Evolutionary conservation across 2,113 vertebrate species (phyloP), one percentile per base, ranked within the genome.

Genomic region (Amphiprion percula): DNA sequence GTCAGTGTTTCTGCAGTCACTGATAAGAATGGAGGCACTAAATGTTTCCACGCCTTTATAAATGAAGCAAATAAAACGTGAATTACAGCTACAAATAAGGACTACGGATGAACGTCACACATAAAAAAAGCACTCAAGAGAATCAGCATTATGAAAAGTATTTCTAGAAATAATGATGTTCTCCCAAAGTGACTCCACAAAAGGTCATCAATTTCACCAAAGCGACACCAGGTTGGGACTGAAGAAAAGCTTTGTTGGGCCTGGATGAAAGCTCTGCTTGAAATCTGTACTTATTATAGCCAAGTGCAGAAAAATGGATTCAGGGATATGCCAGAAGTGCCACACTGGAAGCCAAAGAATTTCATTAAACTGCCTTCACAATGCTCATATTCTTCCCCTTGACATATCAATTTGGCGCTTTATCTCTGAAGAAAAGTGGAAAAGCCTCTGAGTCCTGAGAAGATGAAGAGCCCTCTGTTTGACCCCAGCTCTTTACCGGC

Each of bases 271-370:
- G 64, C 65, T 5, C 26, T 10, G 61, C 61, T 62, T 56, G 24
- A 44, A 60, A 74, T 80, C 49, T 12, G 50, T n/a, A 10, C 50
- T 82, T 65, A 68, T 84, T 82, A 79, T 79, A 58, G 2, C n/a
- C 44, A 76, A 67, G 79, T 74, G 82, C 28, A 59, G 84, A 88
- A 71, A 87, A 70, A 24, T 56, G 52, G 65, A 65, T 66, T 77
- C 60, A 44, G 12, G 49, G 65, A 71, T 37, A 49, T 61, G 71
- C 58, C 81, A 83, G 53, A 80, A 64, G 65, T 44, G 75, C 39
- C 81, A 76, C 63, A 73, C 26, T 23, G 73, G 74, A 78, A 83
- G 77, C 79, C 44, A 28, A 87, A 65, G 88, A 83, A 84, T 85
- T 53, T 78, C 74, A 87, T 82, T 82, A 84, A 78, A 76, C 21